A percentile compares a stretch with the other conserved stretches of the same genome.
Evolutionary conservation across 2,113 vertebrate genomes (phyloP).

Genomic region (Noctilio leporinus): DNA sequence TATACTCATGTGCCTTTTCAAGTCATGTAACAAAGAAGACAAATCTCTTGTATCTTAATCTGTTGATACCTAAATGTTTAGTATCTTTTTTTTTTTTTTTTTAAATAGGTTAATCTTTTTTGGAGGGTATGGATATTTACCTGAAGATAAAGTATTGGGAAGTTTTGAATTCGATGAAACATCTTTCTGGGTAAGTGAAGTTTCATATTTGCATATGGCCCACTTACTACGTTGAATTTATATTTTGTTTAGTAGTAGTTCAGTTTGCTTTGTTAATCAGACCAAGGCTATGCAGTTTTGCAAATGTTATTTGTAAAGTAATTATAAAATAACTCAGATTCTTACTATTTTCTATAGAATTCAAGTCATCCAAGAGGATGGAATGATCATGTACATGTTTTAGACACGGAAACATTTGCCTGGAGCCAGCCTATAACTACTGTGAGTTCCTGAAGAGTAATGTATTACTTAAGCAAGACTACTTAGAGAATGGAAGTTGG

Average conservation of each 20-base stretch:
- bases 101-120: constrained; percentile 91
- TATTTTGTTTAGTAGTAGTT: not conserved
- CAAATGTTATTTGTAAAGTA: constrained; percentile 11
- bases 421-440: constrained; percentile 94
- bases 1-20: not conserved
- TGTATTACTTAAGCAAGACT: not conserved
- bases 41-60: not conserved
- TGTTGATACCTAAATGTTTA: not conserved
- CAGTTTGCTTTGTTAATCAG: not conserved
- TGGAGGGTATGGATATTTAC: constrained; percentile 94
- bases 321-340: constrained; percentile 35
- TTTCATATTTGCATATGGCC: not conserved
- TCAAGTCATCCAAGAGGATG: constrained; percentile 91
- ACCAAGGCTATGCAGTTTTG: not conserved
- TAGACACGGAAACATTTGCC: constrained; percentile 90
- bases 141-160: constrained; percentile 86
- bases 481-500: not conserved
- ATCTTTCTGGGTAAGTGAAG: constrained; percentile 85
- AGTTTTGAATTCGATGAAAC: constrained; percentile 95
- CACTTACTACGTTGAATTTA: not conserved
- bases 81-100: not conserved
- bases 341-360: constrained; percentile 72
- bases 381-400: constrained; percentile 95
- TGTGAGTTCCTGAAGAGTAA: constrained; percentile 75
- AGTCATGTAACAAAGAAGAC: not conserved